Percentiles rank a stretch among this genome's conserved stretches.
These are phyloP conservation scores for Dexiosoma caninum DNA, from an alignment of 2,888 invertebrate species.

Conservation along the genomic window DNA sequence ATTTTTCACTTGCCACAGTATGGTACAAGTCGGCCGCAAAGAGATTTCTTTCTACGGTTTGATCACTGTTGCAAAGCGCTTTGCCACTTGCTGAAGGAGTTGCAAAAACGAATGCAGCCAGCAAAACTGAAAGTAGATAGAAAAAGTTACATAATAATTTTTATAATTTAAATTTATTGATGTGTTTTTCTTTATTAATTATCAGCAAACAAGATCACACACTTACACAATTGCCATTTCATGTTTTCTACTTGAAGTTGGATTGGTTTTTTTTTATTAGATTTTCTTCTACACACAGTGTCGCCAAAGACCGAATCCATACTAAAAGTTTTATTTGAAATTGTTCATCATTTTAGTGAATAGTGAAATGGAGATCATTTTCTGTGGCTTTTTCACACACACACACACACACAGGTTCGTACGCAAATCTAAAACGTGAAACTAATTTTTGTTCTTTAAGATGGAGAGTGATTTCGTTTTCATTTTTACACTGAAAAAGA, in stretches of 20 bases:
- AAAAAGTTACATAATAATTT: constrained; percentile 10
- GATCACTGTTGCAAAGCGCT: constrained; percentile 44
- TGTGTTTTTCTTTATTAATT: constrained; percentile 16
- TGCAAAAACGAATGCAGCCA: constrained; percentile 13
- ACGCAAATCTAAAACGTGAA: too few relatives aligned
- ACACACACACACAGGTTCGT: too few relatives aligned
- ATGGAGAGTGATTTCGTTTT: too few relatives aligned
- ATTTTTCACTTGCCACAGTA: constrained; percentile 80
- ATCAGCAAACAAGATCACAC: constrained; percentile 7
- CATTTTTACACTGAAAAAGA: too few relatives aligned
- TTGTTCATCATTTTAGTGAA: constrained; percentile 13
- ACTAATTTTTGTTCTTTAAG: too few relatives aligned
- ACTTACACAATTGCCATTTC: constrained; percentile 66
- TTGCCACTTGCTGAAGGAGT: constrained; percentile 41
- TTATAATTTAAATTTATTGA: background rate
- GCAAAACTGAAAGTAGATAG: constrained; percentile 15
- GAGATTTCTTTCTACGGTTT: constrained; percentile 69
- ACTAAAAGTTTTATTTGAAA: constrained; percentile 52
- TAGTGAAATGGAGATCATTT: constrained; percentile 22
- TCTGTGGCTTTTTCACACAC: background rate
- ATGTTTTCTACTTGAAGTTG: constrained; percentile 38
- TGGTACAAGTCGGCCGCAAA: constrained; percentile 72
- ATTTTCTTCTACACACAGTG: constrained; percentile 30
- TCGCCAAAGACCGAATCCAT: constrained; percentile 37
- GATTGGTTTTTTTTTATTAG: background rate